Evolutionary conservation across 2,888 invertebrate genomes (phyloP).

Genomic region (Eupeodes luniger): DNA sequence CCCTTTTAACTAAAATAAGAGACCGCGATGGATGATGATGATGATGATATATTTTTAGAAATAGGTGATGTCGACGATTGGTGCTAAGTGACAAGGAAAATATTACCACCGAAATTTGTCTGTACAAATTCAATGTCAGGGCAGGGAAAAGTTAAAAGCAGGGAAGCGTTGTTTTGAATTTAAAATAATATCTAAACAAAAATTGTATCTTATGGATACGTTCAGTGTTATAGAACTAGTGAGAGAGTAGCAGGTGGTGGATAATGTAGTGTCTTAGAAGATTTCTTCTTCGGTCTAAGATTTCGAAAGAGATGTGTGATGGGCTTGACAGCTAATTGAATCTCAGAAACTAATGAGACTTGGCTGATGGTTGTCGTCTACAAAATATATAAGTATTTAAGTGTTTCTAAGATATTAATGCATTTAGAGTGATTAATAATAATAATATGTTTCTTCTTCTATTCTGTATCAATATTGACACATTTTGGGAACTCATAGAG

Average conservation of each 20-base stretch:
- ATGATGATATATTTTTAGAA: slow-evolving; percentile 50
- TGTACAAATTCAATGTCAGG: slow-evolving; percentile 53
- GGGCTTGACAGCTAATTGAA: slow-evolving; percentile 17
- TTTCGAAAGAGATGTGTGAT: slow-evolving; percentile 13
- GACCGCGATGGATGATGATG: not conserved
- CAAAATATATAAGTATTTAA: not conserved
- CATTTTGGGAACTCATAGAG: too few relatives aligned
- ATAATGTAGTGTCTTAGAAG: not conserved
- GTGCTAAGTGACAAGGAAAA: slow-evolving; percentile 48
- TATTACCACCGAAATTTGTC: slow-evolving; percentile 35
- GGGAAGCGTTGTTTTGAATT: slow-evolving; percentile 6
- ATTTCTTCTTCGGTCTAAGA: not conserved
- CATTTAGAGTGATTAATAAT: too few relatives aligned
- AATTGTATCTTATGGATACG: not conserved
- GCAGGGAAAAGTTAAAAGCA: slow-evolving; percentile 40
- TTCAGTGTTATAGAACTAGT: not conserved
- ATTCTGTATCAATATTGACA: too few relatives aligned
- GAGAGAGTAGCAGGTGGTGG: slow-evolving; percentile 2
- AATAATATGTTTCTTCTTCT: too few relatives aligned
- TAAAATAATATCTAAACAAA: not conserved
- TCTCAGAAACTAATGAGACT: slow-evolving; percentile 6
- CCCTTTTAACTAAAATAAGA: not conserved
- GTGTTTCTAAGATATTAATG: not conserved
- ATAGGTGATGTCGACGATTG: slow-evolving; percentile 46
- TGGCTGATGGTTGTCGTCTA: not conserved